phyloP scores from a whole-genome alignment of 2,888 invertebrate species.

The Agrochola circellaris region DNA sequence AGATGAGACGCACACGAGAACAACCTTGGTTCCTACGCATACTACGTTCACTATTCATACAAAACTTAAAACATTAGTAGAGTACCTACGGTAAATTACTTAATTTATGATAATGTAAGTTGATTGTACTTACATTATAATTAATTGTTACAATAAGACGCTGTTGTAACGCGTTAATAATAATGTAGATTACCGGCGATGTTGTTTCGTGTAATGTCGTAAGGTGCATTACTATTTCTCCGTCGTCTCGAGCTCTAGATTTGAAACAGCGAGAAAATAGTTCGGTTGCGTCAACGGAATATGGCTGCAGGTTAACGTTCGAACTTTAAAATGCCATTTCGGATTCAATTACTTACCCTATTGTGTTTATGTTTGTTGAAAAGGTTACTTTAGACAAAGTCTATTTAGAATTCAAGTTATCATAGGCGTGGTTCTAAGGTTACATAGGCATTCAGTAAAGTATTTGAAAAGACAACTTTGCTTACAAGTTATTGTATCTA shows the following conservation, averaged over 20 bases:
- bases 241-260: conserved; percentile 66
- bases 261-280: conserved; percentile 66
- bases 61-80: conserved; percentile 11
- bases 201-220: conserved; percentile 65
- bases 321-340: conserved; percentile 66
- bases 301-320: conserved; percentile 59
- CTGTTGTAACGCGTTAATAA: conserved; percentile 54
- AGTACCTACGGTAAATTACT: conserved; percentile 16
- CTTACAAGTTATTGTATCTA: not conserved
- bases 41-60: conserved; percentile 39
- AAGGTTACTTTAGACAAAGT: conserved; percentile 62
- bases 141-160: conserved; percentile 26
- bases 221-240: conserved; percentile 64
- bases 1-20: conserved; percentile 38
- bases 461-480: conserved; percentile 7
- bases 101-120: conserved; percentile 13
- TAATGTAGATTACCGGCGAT: conserved; percentile 56
- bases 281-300: conserved; percentile 66
- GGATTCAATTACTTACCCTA: conserved; percentile 58
- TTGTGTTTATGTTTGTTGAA: conserved; percentile 58
- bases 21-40: conserved; percentile 35
- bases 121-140: conserved; percentile 15
- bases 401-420: conserved; percentile 37
- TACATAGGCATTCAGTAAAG: not conserved
- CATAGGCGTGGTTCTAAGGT: conserved; percentile 31